Base-by-base conservation (phyloP, 2,888 invertebrate species). In the Augochlorella aurata region DNA sequence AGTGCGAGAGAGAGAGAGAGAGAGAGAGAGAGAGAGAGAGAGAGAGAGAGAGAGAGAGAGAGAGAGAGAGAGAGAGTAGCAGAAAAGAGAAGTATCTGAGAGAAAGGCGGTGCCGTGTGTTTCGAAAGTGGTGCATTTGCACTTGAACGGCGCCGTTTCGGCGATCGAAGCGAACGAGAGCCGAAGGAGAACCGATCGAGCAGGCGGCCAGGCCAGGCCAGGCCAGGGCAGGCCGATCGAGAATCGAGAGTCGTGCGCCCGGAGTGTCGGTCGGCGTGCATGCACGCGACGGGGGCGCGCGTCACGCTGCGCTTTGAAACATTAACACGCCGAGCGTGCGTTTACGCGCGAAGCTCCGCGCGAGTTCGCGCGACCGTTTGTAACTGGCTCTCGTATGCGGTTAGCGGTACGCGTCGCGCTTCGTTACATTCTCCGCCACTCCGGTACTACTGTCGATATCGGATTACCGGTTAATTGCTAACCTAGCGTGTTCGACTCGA, bases 301-400 rank as follows among this genome's bases (percentile, higher is more conserved):
- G 72, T 70, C 86, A 85, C 47, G 83, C 86, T 83, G 86, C 79
- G 87, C 71, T 85, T 80, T 83, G n/a, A 79, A 87, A 74, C 69
- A 79, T 81, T 54, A 72, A 79, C 67, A 79, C 73, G 38, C 49
- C 21, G 9, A 52, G 47, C 65, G 66, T 47, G 24, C 50, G 44
- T 75, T 63, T 65, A 66, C 73, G 38, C 47, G 44, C 47, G 50
- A 52, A 16, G 24, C 44, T 50, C 38, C 38, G 38, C 38, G 38
- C 38, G 58, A 58, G 21, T 58, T 54, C 58, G 58, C 54, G 38
- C n/a, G 24, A 72, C 58, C 61, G 68, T 73, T 72, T 44, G 45
- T 63, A 72, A 49, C 72, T 58, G 65, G 47, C 73, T 67, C 50
- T 74, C 58, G 74, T 73, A 58, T 61, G 61, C 61, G 61, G n/a